phyloP scores from a whole-genome alignment of 1,140 invertebrate species.

The Hypsibius dujardini region DNA sequence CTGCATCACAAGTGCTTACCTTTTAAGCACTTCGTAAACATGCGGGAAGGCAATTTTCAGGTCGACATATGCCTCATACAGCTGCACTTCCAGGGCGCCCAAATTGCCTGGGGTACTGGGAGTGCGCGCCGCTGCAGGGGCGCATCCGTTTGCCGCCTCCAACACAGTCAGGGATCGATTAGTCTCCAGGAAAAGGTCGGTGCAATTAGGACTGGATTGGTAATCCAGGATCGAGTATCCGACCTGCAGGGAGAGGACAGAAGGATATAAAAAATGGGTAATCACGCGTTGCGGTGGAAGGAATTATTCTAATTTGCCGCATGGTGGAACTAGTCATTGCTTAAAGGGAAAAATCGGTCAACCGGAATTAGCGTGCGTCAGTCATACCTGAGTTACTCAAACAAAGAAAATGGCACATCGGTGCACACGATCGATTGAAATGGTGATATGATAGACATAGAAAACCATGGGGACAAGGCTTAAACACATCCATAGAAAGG shows the following conservation, averaged over 20 bases:
- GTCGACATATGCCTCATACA: background rate
- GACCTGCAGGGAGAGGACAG: background rate
- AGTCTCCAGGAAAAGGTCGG: constrained; percentile 1
- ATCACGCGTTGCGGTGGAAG: background rate
- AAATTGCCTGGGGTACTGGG: background rate
- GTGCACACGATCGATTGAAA: background rate
- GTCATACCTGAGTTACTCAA: background rate
- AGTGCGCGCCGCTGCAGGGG: background rate
- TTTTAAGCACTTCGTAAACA: constrained; percentile 16
- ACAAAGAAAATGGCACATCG: background rate
- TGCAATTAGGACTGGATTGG: background rate
- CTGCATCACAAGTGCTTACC: background rate
- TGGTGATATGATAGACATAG: too few relatives aligned
- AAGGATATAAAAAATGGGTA: background rate
- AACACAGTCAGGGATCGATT: background rate
- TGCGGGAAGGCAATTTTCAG: constrained; percentile 12
- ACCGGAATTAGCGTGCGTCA: background rate
- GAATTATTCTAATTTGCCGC: background rate
- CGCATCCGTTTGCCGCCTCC: background rate
- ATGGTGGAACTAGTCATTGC: too few relatives aligned
- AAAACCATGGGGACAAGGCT: too few relatives aligned
- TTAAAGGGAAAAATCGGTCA: background rate
- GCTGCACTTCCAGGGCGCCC: background rate
- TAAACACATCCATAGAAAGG: too few relatives aligned
- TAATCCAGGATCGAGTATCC: constrained; percentile 11